Evolutionary conservation across 1,140 invertebrate genomes (phyloP).

Genomic region (Oncopeltus fasciatus): DNA sequence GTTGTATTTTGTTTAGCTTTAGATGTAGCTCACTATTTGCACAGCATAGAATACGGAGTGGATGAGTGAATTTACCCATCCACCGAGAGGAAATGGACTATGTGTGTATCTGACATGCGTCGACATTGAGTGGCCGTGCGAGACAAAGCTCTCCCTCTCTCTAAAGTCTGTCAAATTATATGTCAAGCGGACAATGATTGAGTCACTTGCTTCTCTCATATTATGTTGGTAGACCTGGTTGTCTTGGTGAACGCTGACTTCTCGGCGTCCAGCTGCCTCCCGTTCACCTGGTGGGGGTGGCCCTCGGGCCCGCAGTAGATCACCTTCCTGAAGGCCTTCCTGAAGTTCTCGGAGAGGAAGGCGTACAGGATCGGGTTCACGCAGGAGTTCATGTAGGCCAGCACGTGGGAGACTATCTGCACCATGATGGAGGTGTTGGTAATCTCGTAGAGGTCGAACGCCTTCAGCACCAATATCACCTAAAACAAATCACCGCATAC

Average conservation of each 20-base stretch:
- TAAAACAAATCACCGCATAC: too few relatives aligned
- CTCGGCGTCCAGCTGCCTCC: slow-evolving; percentile 22
- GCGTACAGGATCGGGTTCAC: slow-evolving; percentile 94
- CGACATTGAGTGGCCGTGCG: too few relatives aligned
- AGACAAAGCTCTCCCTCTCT: too few relatives aligned
- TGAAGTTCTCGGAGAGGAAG: slow-evolving; percentile 74
- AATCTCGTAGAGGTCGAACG: slow-evolving; percentile 50
- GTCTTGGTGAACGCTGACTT: slow-evolving; percentile 26
- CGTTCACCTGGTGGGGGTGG: slow-evolving; percentile 26
- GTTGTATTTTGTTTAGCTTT: too few relatives aligned
- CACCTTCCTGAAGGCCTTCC: slow-evolving; percentile 64
- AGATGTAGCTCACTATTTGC: too few relatives aligned
- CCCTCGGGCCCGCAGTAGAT: slow-evolving; percentile 33
- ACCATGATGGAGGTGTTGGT: slow-evolving; percentile 48
- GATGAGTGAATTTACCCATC: too few relatives aligned
- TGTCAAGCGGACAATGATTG: neutral
- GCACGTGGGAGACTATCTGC: slow-evolving; percentile 74
- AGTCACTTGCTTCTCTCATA: slow-evolving; percentile 14
- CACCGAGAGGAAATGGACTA: too few relatives aligned
- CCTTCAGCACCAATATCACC: slow-evolving; percentile 67
- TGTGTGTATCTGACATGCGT: too few relatives aligned
- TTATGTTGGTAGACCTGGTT: slow-evolving; percentile 15
- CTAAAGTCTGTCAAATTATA: too few relatives aligned
- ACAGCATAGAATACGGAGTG: too few relatives aligned
- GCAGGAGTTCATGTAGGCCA: slow-evolving; percentile 89